Conservation (phyloP, 1,140 invertebrate species). For the Solenopsis fugax region DNA sequence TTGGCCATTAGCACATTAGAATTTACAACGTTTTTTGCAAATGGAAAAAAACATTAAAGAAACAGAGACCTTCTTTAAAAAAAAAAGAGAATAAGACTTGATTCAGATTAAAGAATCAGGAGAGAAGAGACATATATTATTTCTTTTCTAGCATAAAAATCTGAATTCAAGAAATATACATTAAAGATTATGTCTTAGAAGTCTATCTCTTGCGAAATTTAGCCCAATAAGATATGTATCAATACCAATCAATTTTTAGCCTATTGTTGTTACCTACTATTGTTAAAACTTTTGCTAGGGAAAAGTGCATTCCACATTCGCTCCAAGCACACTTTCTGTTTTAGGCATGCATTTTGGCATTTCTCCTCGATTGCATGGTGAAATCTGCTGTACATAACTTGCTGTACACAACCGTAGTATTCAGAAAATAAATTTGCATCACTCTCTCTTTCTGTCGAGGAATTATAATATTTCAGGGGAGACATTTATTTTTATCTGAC, state of each 20-base stretch:
- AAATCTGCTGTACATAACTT: not conserved
- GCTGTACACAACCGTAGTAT: not conserved
- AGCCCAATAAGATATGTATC: not conserved
- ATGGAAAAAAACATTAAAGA: not conserved
- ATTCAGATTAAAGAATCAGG: not conserved
- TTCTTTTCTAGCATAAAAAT: not conserved
- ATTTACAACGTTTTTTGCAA: not conserved
- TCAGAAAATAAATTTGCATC: conserved; percentile 6
- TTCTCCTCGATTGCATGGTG: conserved; percentile 36
- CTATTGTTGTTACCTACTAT: not conserved
- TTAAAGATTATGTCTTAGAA: not conserved
- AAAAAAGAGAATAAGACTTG: not conserved
- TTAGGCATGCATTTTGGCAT: conserved; percentile 25
- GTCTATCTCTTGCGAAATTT: not conserved
- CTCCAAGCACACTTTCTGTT: conserved; percentile 30
- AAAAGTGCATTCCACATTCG: conserved; percentile 16
- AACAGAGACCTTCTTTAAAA: not conserved
- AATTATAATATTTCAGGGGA: not conserved
- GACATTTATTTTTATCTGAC: not conserved
- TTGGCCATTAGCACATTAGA: not conserved
- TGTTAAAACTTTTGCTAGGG: not conserved
- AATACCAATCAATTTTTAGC: not conserved
- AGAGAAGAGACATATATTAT: not conserved
- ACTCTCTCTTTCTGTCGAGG: not conserved
- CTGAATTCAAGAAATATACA: not conserved